Evolutionary conservation across 2,888 invertebrate species (phyloP).

Genomic region (Latrodectus hesperus): DNA sequence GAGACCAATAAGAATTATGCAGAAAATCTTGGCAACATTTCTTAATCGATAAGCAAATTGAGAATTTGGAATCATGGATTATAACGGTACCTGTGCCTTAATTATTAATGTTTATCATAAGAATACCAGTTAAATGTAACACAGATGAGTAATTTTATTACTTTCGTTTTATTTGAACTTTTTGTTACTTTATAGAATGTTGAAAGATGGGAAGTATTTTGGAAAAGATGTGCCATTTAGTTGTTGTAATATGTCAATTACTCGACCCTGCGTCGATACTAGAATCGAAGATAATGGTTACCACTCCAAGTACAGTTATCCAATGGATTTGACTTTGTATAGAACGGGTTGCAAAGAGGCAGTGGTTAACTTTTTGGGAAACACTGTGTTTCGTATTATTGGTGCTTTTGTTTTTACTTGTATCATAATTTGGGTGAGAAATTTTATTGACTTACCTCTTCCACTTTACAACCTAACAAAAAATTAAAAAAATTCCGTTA

Average conservation of each 20-base stretch:
- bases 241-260: conserved; percentile 24
- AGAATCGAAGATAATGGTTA: conserved; percentile 45
- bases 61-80: no score
- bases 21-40: no score
- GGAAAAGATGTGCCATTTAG: conserved; percentile 62
- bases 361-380: conserved; percentile 20
- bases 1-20: no score
- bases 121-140: no score
- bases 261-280: conserved; percentile 50
- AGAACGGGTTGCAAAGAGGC: conserved; percentile 32
- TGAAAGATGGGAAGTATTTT: conserved; percentile 19
- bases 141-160: not conserved
- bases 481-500: no score
- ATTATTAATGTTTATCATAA: no score
- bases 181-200: not conserved
- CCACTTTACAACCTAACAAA: no score
- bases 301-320: conserved; percentile 50
- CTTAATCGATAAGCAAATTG: no score
- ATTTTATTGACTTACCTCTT: not conserved
- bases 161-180: not conserved
- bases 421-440: conserved; percentile 37
- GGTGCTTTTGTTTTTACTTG: conserved; percentile 27
- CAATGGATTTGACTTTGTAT: conserved; percentile 45
- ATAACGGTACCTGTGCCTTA: no score
- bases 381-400: conserved; percentile 21